phyloP scores from a whole-genome alignment of 1,140 invertebrate genomes.

The Drosophila ambigua region DNA sequence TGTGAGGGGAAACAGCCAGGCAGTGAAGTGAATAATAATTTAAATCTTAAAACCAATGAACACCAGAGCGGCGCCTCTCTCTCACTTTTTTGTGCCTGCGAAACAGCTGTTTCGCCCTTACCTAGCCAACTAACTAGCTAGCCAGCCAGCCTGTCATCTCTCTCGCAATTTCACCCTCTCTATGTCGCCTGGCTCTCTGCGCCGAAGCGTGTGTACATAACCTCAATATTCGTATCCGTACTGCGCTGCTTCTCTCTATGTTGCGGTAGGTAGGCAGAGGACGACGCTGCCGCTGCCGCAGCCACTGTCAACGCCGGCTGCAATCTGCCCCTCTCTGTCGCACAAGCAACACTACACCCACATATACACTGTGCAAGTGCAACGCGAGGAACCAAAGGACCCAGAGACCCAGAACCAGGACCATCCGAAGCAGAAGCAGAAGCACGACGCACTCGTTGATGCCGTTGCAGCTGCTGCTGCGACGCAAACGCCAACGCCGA shows the following conservation, averaged over 20 bases:
- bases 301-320: conserved; percentile 18
- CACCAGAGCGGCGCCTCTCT: conserved; percentile 2
- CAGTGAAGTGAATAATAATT: conserved; percentile 2
- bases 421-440: conserved; percentile 23
- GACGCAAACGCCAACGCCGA: conserved; percentile 53
- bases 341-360: neutral
- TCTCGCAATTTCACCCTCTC: conserved; percentile 17
- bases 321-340: conserved; percentile 5
- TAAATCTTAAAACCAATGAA: conserved; percentile 38
- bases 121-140: no score
- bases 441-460: conserved; percentile 49
- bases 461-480: conserved; percentile 81
- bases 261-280: conserved; percentile 68
- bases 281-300: conserved; percentile 26
- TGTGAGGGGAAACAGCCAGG: no score
- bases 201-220: conserved; percentile 76
- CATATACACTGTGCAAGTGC: conserved; percentile 39
- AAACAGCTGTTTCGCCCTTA: conserved; percentile 28
- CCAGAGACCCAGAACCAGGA: conserved; percentile 3
- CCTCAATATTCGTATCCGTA: conserved; percentile 55
- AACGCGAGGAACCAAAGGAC: conserved; percentile 34
- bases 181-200: conserved; percentile 27
- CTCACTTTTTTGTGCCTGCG: conserved; percentile 12
- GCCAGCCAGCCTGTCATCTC: conserved; percentile 6
- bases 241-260: conserved; percentile 46